Conservation (phyloP, 1,140 invertebrate genomes). For the Drosophila auraria region DNA sequence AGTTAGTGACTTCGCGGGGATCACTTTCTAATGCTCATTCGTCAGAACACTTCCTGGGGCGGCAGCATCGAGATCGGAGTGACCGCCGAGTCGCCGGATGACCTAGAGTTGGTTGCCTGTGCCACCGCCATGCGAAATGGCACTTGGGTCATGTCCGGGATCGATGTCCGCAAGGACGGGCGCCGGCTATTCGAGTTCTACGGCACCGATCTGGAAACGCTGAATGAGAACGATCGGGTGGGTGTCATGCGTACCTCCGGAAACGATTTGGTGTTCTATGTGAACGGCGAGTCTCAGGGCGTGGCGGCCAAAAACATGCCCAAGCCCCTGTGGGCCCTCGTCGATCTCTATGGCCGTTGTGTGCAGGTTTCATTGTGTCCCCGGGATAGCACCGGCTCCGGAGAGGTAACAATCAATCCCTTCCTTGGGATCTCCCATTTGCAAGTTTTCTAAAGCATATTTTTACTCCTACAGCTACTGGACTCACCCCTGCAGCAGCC, state of each 20-base stretch:
- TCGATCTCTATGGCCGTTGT: conserved; percentile 97
- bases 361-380: conserved; percentile 92
- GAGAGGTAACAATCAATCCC: conserved; percentile 48
- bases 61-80: conserved; percentile 97
- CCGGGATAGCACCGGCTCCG: conserved; percentile 46
- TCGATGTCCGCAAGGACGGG: conserved; percentile 93
- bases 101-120: conserved; percentile 92
- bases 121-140: conserved; percentile 93
- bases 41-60: conserved; percentile 92
- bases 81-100: conserved; percentile 93
- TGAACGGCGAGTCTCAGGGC: conserved; percentile 95
- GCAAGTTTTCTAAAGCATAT: background rate
- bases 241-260: conserved; percentile 93
- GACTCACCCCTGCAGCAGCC: conserved; percentile 66
- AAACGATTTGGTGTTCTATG: conserved; percentile 94
- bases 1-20: background rate
- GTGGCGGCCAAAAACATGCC: conserved; percentile 93
- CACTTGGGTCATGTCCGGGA: conserved; percentile 96
- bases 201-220: conserved; percentile 92
- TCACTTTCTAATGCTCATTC: background rate
- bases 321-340: conserved; percentile 91
- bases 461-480: conserved; percentile 29
- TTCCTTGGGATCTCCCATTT: background rate
- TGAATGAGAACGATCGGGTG: conserved; percentile 93
- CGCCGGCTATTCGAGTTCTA: conserved; percentile 92